These are phyloP conservation scores for Zeuzera pyrina DNA, from an alignment of 2,888 invertebrate species.

Conservation along the genomic window DNA sequence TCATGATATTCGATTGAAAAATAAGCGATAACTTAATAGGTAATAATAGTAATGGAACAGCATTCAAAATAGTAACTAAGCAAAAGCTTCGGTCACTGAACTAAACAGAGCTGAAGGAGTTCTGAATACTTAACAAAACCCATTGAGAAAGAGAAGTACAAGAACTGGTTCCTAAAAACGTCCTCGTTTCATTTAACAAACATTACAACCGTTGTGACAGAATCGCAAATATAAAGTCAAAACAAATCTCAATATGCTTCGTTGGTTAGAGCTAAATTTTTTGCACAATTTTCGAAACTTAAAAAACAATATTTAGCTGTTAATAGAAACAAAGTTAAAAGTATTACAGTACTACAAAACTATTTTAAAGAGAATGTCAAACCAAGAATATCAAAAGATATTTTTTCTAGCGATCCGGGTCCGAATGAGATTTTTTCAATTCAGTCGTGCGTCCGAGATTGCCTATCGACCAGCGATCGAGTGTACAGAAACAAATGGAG, in stretches of 20 bases:
- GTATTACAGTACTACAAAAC: not conserved
- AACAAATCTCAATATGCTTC: not conserved
- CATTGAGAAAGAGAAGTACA: constrained; percentile 33
- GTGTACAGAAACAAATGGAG: constrained; percentile 34
- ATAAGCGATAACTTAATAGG: constrained; percentile 3
- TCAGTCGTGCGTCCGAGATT: constrained; percentile 45
- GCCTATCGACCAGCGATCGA: constrained; percentile 40
- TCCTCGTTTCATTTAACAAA: constrained; percentile 43
- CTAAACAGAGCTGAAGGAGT: constrained; percentile 3
- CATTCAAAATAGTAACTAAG: constrained; percentile 16
- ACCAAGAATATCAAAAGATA: constrained; percentile 12
- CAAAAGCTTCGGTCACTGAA: constrained; percentile 3
- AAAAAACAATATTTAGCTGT: too few species aligned
- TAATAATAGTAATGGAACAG: constrained; percentile 17
- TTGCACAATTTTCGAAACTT: too few species aligned
- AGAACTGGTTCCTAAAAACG: constrained; percentile 41
- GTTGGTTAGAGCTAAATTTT: too few species aligned
- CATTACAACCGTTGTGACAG: constrained; percentile 32
- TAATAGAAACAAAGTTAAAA: too few species aligned
- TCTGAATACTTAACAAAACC: constrained; percentile 26
- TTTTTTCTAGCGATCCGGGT: constrained; percentile 32
- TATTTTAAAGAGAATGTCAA: not conserved
- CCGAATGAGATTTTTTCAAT: constrained; percentile 31
- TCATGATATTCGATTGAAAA: constrained; percentile 23
- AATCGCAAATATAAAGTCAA: constrained; percentile 17